A percentile compares a stretch with the other conserved stretches of the same genome.
phyloP scores from a whole-genome alignment of 2,113 vertebrate genomes.

The Misgurnus mizolepis region DNA sequence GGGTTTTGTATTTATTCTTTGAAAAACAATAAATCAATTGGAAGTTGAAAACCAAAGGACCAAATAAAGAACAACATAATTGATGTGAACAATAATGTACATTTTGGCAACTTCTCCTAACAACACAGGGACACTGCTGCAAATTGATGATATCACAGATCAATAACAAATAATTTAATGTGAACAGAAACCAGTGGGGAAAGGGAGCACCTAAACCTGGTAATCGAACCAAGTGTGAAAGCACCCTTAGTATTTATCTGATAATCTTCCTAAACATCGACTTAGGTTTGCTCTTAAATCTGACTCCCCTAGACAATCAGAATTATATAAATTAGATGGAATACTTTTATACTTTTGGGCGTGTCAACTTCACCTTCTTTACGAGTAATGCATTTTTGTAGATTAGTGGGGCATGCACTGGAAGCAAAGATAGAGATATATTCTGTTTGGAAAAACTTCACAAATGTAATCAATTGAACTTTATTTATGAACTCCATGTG shows the following conservation, averaged over 20 bases:
- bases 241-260: neutral
- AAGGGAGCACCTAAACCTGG: too few relatives aligned
- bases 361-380: neutral
- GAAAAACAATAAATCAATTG: too few relatives aligned
- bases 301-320: slow-evolving; percentile 12
- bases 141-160: too few relatives aligned
- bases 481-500: slow-evolving; percentile 47
- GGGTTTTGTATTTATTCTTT: too few relatives aligned
- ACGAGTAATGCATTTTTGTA: slow-evolving; percentile 52
- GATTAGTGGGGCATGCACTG: slow-evolving; percentile 2
- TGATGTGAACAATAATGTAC: too few relatives aligned
- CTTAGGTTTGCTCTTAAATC: slow-evolving; percentile 22
- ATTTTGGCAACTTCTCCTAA: too few relatives aligned
- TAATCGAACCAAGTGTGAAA: too few relatives aligned
- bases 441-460: slow-evolving; percentile 6
- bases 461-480: slow-evolving; percentile 55
- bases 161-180: too few relatives aligned
- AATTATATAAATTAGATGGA: slow-evolving; percentile 27
- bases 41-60: too few relatives aligned
- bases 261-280: slow-evolving; percentile 11
- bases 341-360: neutral
- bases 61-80: too few relatives aligned
- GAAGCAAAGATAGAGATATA: neutral
- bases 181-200: too few relatives aligned
- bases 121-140: too few relatives aligned